Evolutionary conservation across 1,140 invertebrate genomes (phyloP).

Genomic region (Formica exsecta): DNA sequence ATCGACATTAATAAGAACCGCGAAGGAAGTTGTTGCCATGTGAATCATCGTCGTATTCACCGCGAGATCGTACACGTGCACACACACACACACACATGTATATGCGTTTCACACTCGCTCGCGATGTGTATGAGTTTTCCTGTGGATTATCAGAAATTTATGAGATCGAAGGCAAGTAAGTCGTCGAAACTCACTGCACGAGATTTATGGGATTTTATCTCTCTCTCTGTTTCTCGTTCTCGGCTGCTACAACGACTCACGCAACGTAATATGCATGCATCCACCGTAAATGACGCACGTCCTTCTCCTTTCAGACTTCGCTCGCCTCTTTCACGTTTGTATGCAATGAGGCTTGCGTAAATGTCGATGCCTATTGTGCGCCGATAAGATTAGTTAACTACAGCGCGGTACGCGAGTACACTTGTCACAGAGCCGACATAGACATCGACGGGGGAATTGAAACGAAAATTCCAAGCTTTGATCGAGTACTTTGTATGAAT

Average conservation of each 20-base stretch:
- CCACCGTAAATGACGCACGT: constrained; percentile 58
- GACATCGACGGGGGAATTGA: constrained; percentile 1
- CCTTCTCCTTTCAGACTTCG: constrained; percentile 46
- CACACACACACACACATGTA: too few species aligned
- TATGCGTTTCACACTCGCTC: not conserved
- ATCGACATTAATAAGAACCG: constrained; percentile 43
- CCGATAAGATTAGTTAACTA: constrained; percentile 52
- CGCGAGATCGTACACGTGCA: not conserved
- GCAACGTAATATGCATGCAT: constrained; percentile 66
- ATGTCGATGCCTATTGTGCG: constrained; percentile 48
- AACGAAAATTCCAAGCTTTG: constrained; percentile 25
- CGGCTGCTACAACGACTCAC: constrained; percentile 21
- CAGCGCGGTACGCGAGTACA: constrained; percentile 10
- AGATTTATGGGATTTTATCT: constrained; percentile 58
- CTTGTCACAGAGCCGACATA: constrained; percentile 41
- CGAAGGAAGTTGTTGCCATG: not conserved
- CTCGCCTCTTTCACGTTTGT: constrained; percentile 48
- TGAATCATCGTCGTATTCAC: not conserved
- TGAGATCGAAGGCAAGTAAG: constrained; percentile 65
- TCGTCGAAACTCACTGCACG: constrained; percentile 64
- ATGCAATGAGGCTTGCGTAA: constrained; percentile 33
- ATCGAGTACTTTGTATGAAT: not conserved
- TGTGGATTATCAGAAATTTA: constrained; percentile 62
- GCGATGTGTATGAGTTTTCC: not conserved
- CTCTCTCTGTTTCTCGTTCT: not conserved